These are phyloP conservation scores for Mesitornis unicolor DNA, from an alignment of 2,113 vertebrate species.

Conservation along the genomic window DNA sequence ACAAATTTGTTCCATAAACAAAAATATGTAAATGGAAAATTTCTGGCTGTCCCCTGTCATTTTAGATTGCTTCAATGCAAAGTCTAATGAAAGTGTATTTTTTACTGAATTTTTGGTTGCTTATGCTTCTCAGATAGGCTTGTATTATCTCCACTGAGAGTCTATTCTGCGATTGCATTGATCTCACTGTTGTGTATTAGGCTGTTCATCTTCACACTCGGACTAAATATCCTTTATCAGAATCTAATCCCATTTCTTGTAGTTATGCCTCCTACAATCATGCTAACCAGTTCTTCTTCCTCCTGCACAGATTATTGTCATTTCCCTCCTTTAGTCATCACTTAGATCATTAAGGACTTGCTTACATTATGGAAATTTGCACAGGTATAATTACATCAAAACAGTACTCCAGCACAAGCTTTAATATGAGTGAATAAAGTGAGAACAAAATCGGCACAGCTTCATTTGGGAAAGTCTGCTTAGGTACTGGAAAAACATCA, in stretches of 20 bases:
- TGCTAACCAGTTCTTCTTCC: not conserved
- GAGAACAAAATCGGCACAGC: not conserved
- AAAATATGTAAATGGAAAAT: not conserved
- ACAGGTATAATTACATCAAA: constrained; percentile 24
- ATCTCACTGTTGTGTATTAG: not conserved
- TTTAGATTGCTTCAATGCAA: not conserved
- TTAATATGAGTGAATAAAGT: constrained; percentile 11
- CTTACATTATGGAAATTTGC: constrained; percentile 34
- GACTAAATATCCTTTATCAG: not conserved
- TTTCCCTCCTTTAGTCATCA: constrained; percentile 14
- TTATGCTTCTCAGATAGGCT: not conserved
- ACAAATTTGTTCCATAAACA: not conserved
- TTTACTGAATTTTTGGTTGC: not conserved
- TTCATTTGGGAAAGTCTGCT: not conserved
- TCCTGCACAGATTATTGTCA: not conserved
- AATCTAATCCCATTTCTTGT: constrained; percentile 9
- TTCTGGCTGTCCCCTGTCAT: not conserved
- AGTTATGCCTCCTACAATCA: not conserved
- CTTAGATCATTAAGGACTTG: constrained; percentile 7
- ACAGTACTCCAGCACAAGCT: not conserved
- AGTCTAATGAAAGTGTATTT: not conserved
- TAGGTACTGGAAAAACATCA: not conserved
- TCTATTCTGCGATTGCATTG: not conserved
- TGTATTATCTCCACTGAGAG: not conserved
- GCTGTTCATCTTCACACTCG: not conserved